Evolutionary conservation across 2,888 invertebrate species (phyloP), one percentile per base, ranked within the genome.

Genomic region (Elegia similella): DNA sequence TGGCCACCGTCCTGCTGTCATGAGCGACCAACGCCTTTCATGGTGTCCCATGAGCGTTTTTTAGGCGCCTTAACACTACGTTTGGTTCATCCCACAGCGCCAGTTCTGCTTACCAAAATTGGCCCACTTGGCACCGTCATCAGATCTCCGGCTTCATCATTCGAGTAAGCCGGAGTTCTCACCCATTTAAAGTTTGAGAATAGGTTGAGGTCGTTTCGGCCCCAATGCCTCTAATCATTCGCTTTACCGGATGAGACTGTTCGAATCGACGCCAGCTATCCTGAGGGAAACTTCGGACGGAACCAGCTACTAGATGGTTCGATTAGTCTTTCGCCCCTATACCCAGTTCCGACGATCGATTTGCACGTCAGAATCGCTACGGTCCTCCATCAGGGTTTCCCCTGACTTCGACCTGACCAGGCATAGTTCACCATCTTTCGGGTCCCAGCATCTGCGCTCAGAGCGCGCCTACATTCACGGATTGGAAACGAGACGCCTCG

Each of bases 71-170:
- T 94, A 94, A 93, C 93, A 92, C 92, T 83, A 86, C 93, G 93
- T 94, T 94, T 92, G 93, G 93, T 95, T 94, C 94, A 95, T 94
- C 94, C 94, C 94, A 93, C 94, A 95, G 92, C 94, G 93, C 94
- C 94, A 95, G 94, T 95, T 95, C 94, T 95, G 94, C 94, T 94
- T 94, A 94, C 94, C 93, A 94, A 94, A 94, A 94, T 82, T 93
- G 94, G 93, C 94, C 93, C 94, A 94, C 94, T 94, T 89, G 93
- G 92, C 92, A 92, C 92, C 91, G 88, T 88, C 85, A 88, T 92
- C 86, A 82, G 79, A 80, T 75, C 86, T 84, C 84, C 84, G 86
- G 84, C 89, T 92, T 92, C 92, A 86, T 75, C 65, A 59, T 83
- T 92, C 80, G 83, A 93, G 92, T 84, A 93, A 93, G 93, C 89